Evolutionary conservation across 2,888 invertebrate genomes (phyloP), one percentile per base, ranked within the genome.

Genomic region (Ophonus ardosiacus): DNA sequence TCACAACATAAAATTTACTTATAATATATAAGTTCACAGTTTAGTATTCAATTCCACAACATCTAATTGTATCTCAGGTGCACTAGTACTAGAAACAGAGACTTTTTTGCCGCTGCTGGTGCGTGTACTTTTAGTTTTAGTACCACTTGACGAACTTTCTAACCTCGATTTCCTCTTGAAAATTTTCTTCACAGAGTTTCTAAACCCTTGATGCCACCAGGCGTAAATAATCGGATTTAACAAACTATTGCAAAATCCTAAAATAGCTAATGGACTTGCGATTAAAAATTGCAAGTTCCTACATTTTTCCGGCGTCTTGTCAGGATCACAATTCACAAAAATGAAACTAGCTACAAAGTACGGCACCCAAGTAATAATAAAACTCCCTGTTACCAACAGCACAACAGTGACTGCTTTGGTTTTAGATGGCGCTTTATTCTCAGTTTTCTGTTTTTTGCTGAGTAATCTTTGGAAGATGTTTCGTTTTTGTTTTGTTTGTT

Each of bases 201-300:
- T 91, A 87, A 95, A 95, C 0, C 94, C 94, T 89, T 93, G 94
- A 88, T 95, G 94, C 95, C 95, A 95, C 94, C 94, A 95, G 0
- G 94, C 94, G 88, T 95, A 95, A 86, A 95, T 94, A 24, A 95
- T 89, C 0, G 95, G 95, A 88, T 95, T 94, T 0, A 95, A 88
- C 68, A 94, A 88, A 87, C 94, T 94, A 87, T 94, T 95, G 0
- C 92, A 87, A 87, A 94, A 93, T 0, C 94, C 94, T 68, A 95
- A 89, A 31, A 93, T 92, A 0, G 93, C 93, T 61, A 94, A 88
- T 0, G 94, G 94, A 71, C 94, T 93, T 0, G 93, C 93, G 0
- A 94, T 91, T 56, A 94, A 90, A 18, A 92, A 89, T 15, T 92
- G 91, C 40, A 94, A 88, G 7, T 91, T 89, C 68, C 92, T 90